A percentile compares a stretch with the other conserved stretches of the same genome.
Evolutionary conservation across 2,113 vertebrate genomes (phyloP).

Genomic region (Falco punctatus): DNA sequence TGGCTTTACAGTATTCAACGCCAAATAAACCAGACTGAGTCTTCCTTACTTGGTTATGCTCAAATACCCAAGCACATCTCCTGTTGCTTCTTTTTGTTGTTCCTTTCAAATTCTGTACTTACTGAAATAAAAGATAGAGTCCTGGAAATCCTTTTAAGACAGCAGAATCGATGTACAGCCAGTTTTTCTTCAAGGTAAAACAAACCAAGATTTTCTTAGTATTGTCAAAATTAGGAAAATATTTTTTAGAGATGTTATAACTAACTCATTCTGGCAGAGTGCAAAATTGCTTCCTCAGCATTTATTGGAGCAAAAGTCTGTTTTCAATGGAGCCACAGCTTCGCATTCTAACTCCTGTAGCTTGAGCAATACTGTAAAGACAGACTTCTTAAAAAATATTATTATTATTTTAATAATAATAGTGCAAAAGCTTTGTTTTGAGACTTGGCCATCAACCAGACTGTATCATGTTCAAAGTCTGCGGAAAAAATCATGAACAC

Average conservation of each 20-base stretch:
- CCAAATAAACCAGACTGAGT: not conserved
- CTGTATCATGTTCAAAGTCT: slow-evolving; percentile 3
- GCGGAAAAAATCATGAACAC: not conserved
- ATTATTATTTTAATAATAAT: not conserved
- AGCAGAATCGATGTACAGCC: not conserved
- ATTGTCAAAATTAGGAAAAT: slow-evolving; percentile 17
- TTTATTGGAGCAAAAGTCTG: slow-evolving; percentile 38
- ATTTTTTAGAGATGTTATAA: slow-evolving; percentile 6
- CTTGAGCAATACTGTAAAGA: slow-evolving; percentile 4
- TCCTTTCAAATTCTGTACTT: not conserved
- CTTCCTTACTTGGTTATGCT: not conserved
- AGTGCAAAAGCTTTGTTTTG: not conserved
- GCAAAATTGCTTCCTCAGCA: slow-evolving; percentile 33
- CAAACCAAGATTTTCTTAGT: not conserved
- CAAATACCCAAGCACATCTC: not conserved
- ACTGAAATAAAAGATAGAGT: not conserved
- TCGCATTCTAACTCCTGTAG: slow-evolving; percentile 1
- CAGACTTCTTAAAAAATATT: not conserved
- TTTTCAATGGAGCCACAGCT: slow-evolving; percentile 19
- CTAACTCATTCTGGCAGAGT: slow-evolving; percentile 5
- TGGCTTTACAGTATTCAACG: not conserved
- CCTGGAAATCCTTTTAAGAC: not conserved
- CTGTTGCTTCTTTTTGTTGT: not conserved
- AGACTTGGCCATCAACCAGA: slow-evolving; percentile 16
- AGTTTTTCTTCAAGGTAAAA: not conserved